Conservation (phyloP, 2,113 vertebrate genomes). For the Callithrix jacchus region DNA sequence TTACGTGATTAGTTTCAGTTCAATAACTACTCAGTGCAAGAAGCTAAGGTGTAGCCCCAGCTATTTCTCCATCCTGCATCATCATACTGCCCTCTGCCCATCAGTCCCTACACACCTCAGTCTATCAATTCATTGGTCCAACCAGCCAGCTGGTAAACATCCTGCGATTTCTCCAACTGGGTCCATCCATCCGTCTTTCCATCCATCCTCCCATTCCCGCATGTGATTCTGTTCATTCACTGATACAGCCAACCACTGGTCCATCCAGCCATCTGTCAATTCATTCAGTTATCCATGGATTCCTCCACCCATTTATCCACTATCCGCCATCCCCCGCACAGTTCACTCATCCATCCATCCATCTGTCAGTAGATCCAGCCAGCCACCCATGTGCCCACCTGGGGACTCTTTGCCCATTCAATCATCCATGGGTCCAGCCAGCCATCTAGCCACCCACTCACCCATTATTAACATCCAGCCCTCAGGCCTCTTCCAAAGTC, state of each 20-base stretch:
- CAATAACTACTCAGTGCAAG: rapidly evolving
- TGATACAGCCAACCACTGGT: not conserved
- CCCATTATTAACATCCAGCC: not conserved
- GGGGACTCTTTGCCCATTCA: not conserved
- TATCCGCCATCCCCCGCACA: not conserved
- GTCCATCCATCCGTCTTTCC: not conserved
- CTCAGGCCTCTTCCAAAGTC: not conserved
- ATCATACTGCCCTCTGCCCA: not conserved
- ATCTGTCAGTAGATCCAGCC: not conserved
- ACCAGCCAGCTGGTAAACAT: not conserved
- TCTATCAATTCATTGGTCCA: rapidly evolving
- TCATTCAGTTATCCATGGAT: rapidly evolving
- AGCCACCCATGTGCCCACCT: not conserved
- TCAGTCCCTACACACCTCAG: not conserved
- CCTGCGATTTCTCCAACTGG: not conserved
- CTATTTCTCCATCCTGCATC: not conserved
- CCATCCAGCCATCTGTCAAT: rapidly evolving
- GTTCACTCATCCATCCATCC: not conserved
- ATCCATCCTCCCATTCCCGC: not conserved
- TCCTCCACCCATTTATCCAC: not conserved
- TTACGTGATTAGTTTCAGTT: rapidly evolving
- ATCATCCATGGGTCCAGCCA: rapidly evolving
- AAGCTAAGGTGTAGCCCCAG: not conserved
- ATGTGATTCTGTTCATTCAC: rapidly evolving
- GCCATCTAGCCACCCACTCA: not conserved